Evolutionary conservation across 2,888 invertebrate genomes (phyloP).

Genomic region (Parasteatoda lunata): DNA sequence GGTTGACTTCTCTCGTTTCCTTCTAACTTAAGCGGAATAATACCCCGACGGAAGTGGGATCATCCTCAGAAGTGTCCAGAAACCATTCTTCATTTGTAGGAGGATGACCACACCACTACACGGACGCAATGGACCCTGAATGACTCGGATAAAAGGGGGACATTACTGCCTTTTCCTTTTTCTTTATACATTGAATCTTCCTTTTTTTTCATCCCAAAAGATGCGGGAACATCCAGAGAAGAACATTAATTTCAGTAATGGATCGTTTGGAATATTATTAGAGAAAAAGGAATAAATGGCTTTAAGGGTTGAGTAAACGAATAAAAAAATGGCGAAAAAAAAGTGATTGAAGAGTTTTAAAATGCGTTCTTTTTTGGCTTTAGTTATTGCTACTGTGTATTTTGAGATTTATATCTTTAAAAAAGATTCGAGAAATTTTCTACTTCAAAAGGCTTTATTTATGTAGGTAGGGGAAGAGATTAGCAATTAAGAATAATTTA

Average conservation of each 20-base stretch:
- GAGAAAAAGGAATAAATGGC: background rate
- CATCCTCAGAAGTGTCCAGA: constrained; percentile 2
- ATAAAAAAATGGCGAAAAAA: background rate
- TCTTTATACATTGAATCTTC: background rate
- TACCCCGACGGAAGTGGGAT: constrained; percentile 1
- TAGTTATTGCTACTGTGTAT: no score
- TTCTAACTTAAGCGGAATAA: background rate
- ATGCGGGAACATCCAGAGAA: background rate
- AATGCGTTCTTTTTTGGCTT: no score
- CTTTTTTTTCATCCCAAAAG: background rate
- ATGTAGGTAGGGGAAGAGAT: no score
- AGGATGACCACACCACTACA: background rate
- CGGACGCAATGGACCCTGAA: background rate
- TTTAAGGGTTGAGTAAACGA: background rate
- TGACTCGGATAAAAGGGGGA: constrained; percentile 7
- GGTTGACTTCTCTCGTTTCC: background rate
- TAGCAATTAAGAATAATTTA: no score
- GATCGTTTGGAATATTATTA: background rate
- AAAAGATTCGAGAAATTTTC: no score
- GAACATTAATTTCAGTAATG: background rate
- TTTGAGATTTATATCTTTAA: no score
- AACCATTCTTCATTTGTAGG: constrained; percentile 27
- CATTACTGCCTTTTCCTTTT: constrained; percentile 14
- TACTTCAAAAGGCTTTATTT: no score
- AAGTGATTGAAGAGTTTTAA: no score